These are phyloP conservation scores for Nesoenas mayeri DNA, from an alignment of 2,113 vertebrate species.

Conservation along the genomic window DNA sequence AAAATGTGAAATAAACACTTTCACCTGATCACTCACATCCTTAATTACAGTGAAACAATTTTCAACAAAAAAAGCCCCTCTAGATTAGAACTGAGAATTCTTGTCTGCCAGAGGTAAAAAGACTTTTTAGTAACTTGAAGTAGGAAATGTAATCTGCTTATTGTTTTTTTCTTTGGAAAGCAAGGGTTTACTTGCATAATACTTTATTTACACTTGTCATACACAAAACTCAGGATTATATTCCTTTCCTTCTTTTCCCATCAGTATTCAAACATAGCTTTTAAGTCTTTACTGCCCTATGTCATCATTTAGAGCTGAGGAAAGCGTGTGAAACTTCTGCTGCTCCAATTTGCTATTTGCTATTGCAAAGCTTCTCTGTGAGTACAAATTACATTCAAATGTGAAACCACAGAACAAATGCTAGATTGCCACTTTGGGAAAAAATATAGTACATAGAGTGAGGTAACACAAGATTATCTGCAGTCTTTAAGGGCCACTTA, in stretches of 20 bases:
- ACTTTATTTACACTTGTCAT: not conserved
- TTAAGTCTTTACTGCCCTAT: not conserved
- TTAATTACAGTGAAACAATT: not conserved
- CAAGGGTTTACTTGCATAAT: constrained; percentile 8
- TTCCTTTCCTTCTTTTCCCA: not conserved
- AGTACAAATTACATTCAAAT: not conserved
- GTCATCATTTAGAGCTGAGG: not conserved
- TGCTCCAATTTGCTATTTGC: not conserved
- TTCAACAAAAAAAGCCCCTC: not conserved
- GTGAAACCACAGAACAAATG: not conserved
- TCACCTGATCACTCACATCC: not conserved
- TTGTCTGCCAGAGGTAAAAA: not conserved
- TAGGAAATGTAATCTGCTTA: not conserved
- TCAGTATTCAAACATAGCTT: not conserved
- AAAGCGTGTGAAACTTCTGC: not conserved
- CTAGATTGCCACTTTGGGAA: not conserved
- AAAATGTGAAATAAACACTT: not conserved
- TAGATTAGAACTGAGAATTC: not conserved
- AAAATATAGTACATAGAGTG: not conserved
- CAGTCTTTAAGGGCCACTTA: not conserved
- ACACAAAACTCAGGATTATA: not conserved
- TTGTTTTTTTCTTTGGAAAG: not conserved
- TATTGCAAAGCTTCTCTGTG: not conserved
- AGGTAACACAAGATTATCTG: not conserved
- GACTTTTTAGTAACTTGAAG: not conserved